These are phyloP conservation scores for Hippocampus zosterae DNA, from an alignment of 2,113 vertebrate genomes.

Conservation along the genomic window DNA sequence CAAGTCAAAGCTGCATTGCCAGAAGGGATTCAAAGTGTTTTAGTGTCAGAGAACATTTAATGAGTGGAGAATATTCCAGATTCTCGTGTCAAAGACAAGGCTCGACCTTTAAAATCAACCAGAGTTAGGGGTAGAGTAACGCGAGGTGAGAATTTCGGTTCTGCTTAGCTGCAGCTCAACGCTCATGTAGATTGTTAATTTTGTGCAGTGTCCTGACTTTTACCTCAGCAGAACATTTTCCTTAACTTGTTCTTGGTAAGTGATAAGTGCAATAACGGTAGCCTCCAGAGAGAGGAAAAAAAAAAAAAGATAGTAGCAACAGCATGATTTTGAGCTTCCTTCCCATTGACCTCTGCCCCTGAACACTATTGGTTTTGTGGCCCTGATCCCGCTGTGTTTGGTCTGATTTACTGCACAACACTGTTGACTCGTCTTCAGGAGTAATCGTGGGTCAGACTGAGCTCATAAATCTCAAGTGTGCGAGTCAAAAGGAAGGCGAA, in stretches of 20 bases:
- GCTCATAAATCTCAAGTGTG: slow-evolving; percentile 7
- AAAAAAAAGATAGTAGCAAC: neutral
- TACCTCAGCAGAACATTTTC: neutral
- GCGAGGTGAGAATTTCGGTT: neutral
- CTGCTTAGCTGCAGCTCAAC: neutral
- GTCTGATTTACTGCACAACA: slow-evolving; percentile 4
- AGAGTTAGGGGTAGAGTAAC: neutral
- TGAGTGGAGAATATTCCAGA: too few relatives aligned
- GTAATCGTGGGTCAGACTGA: slow-evolving; percentile 7
- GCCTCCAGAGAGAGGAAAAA: neutral
- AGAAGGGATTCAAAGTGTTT: too few relatives aligned
- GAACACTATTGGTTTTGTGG: slow-evolving; percentile 6
- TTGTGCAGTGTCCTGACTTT: neutral
- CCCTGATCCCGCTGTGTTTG: slow-evolving; percentile 2
- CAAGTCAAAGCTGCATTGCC: too few relatives aligned
- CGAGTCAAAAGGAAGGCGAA: neutral
- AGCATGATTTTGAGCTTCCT: slow-evolving; percentile 4
- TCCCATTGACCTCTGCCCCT: slow-evolving; percentile 9
- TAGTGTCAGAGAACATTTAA: too few relatives aligned
- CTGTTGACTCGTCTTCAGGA: slow-evolving; percentile 6
- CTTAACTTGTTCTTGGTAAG: neutral
- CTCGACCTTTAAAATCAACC: neutral
- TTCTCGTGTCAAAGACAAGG: too few relatives aligned
- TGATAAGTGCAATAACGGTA: neutral
- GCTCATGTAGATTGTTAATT: neutral